Evolutionary conservation across 2,113 vertebrate genomes (phyloP).

Genomic region (Gallinago undulata): DNA sequence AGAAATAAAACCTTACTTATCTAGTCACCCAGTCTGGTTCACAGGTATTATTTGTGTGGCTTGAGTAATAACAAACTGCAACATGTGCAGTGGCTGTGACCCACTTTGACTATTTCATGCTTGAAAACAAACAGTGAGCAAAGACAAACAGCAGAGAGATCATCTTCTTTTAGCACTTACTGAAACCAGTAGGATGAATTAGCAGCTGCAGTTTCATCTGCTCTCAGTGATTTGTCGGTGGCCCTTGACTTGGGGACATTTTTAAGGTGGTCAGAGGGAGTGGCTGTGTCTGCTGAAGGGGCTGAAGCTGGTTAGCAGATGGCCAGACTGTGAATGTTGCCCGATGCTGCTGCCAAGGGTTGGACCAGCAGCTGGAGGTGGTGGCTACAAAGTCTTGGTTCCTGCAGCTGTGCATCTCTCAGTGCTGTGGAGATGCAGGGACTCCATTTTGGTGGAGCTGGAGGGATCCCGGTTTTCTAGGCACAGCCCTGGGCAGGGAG

Average conservation of each 20-base stretch:
- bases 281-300: neutral
- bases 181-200: neutral
- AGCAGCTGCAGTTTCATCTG: neutral
- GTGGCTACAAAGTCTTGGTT: neutral
- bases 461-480: neutral
- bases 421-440: no score
- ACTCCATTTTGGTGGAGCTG: neutral
- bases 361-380: accelerated
- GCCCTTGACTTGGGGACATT: no score
- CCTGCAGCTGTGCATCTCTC: neutral
- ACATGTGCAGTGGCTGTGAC: accelerated
- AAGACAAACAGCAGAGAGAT: neutral
- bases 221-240: accelerated
- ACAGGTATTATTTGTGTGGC: neutral
- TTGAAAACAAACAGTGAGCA: neutral
- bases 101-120: neutral
- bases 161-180: neutral
- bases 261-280: accelerated
- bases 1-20: neutral
- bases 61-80: neutral
- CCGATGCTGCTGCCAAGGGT: accelerated
- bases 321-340: neutral
- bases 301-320: neutral
- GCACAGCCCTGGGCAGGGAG: neutral
- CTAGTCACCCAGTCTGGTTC: neutral